These are phyloP conservation scores for Ophioninae sp. DNA, from an alignment of 2,888 invertebrate genomes.

Conservation along the genomic window DNA sequence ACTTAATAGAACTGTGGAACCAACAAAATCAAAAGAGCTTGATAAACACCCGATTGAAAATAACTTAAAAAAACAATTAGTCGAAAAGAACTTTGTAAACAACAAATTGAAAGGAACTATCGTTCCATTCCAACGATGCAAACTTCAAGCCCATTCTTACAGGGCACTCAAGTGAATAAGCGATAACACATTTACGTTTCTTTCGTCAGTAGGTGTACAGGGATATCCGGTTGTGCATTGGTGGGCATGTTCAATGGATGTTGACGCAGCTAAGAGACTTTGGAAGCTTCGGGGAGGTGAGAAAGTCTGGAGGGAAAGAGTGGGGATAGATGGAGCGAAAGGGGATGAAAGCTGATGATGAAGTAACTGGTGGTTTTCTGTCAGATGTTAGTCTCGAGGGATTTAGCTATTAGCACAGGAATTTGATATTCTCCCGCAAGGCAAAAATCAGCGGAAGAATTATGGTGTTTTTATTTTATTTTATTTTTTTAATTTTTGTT, in stretches of 20 bases:
- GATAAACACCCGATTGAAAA: too few relatives aligned
- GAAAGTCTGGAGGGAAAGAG: neutral
- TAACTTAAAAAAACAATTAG: too few relatives aligned
- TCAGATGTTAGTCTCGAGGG: slow-evolving; percentile 25
- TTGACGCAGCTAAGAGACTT: slow-evolving; percentile 28
- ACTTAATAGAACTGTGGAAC: too few relatives aligned
- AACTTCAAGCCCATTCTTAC: slow-evolving; percentile 43
- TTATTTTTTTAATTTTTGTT: too few relatives aligned
- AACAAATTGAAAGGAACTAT: too few relatives aligned
- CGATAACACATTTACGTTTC: slow-evolving; percentile 49
- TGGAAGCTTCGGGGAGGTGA: slow-evolving; percentile 1
- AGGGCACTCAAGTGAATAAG: slow-evolving; percentile 41
- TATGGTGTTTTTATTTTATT: neutral
- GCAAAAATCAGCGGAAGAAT: neutral
- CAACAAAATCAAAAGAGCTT: too few relatives aligned
- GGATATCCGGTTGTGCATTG: neutral
- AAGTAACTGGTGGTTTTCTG: slow-evolving; percentile 39
- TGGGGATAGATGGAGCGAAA: neutral
- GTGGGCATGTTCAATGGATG: slow-evolving; percentile 31
- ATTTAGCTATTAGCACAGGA: slow-evolving; percentile 38
- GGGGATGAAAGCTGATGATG: slow-evolving; percentile 33
- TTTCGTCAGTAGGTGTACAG: neutral
- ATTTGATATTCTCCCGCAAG: slow-evolving; percentile 11
- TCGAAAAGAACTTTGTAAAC: too few relatives aligned
- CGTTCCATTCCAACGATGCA: too few relatives aligned